Evolutionary conservation across 2,888 invertebrate genomes (phyloP), one percentile per base, ranked within the genome.

Genomic region (Diplazon laetatorius): DNA sequence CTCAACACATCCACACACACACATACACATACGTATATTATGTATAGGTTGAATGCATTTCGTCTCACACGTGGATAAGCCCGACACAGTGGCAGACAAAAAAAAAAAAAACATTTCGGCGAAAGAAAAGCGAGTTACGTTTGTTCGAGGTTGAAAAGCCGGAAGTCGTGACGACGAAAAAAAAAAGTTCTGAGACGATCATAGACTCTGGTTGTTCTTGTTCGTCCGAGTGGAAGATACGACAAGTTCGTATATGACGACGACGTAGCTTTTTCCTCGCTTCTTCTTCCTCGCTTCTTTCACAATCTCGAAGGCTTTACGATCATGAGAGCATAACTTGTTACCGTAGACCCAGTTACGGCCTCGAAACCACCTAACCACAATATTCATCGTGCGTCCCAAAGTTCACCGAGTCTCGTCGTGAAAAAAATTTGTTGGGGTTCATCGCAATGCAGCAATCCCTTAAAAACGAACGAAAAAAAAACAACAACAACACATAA

Each of bases 131-230:
- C 57, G 10, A 73, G 69, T 52, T 71, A 55, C 30, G 6, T 16
- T 65, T 66, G 71, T 52, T 71, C 44, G 65, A 66, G 62, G 42
- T 71, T n/a, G n/a, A 60, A 35, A 37, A 60, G 60, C 5, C 20
- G 55, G 18, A 39, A 57, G 57, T 20, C 39, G 37, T 42, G 46
- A 59, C 25, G 57, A 63, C 14, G 42, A 59, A 70, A 46, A 70
- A 55, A 62, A 48, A 42, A 69, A n/a, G n/a, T n/a, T n/a, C n/a
- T n/a, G 66, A 71, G 39, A 77, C 48, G 52, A 66, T 52, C 46
- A 69, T 70, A 72, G 65, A 76, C 70, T 57, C 50, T 42, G 74
- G 63, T 76, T 78, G 72, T 70, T 70, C 62, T 76, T 78, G 72
- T 70, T 70, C 62, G 48, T 73, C 55, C 59, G 46, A 63, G 57